A percentile compares a stretch with the other conserved stretches of the same genome.
Conservation (phyloP, 1,140 invertebrate genomes). For the Zaprionus ghesquierei region DNA sequence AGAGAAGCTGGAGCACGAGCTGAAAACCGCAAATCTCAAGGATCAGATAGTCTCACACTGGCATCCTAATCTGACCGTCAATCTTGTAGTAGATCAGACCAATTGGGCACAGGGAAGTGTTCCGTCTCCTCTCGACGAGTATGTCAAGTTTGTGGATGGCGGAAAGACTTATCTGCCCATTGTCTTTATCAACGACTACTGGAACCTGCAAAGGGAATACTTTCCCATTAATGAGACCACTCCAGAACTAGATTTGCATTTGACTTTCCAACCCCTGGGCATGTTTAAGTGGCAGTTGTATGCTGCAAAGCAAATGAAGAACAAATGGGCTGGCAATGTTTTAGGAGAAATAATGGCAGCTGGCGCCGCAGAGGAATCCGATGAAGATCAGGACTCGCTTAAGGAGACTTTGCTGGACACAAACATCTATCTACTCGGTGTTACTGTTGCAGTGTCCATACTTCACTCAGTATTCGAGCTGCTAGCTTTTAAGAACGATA, state of each 20-base stretch:
- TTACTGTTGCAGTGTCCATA: constrained; percentile 96
- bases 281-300: constrained; percentile 99
- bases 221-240: constrained; percentile 95
- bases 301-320: constrained; percentile 95
- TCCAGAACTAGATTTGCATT: constrained; percentile 87
- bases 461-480: constrained; percentile 99
- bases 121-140: constrained; percentile 96
- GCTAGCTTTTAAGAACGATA: constrained; percentile 99
- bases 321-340: constrained; percentile 87
- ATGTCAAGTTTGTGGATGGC: constrained; percentile 93
- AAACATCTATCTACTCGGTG: constrained; percentile 95
- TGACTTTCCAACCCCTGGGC: constrained; percentile 97
- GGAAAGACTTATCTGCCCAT: constrained; percentile 95
- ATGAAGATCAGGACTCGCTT: constrained; percentile 97
- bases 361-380: constrained; percentile 81
- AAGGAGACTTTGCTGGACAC: constrained; percentile 99
- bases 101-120: constrained; percentile 95
- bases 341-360: constrained; percentile 83
- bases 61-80: constrained; percentile 99
- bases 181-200: constrained; percentile 98
- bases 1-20: constrained; percentile 89
- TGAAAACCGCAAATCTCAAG: constrained; percentile 91
- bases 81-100: constrained; percentile 97
- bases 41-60: constrained; percentile 98
- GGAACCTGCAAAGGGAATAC: constrained; percentile 99